Percentiles rank a stretch among this genome's conserved stretches.
phyloP scores from a whole-genome alignment of 2,113 vertebrate species.

The Copsychus sechellarum region DNA sequence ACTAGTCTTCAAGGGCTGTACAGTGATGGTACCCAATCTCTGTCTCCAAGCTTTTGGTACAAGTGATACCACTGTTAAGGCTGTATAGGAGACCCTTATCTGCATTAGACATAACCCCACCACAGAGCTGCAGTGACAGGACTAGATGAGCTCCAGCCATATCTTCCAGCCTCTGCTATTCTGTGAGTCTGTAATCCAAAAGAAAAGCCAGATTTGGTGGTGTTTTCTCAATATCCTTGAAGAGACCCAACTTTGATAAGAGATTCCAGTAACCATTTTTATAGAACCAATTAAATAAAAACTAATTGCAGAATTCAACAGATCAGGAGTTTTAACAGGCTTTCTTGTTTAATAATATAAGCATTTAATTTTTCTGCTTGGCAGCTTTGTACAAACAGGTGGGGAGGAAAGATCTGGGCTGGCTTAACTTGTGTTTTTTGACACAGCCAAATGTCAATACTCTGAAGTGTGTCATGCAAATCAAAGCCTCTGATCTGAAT shows the following conservation, averaged over 20 bases:
- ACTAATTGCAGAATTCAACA: not conserved
- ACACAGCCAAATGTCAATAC: constrained; percentile 43
- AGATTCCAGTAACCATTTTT: not conserved
- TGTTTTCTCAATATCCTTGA: not conserved
- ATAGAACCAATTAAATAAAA: not conserved
- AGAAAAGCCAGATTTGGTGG: not conserved
- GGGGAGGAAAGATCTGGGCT: constrained; percentile 28
- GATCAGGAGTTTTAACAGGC: not conserved
- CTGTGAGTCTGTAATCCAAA: not conserved
- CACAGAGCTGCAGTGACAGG: not conserved
- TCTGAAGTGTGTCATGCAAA: constrained; percentile 28
- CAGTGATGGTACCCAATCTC: not conserved
- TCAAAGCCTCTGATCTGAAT: constrained; percentile 28
- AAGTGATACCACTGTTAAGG: not conserved
- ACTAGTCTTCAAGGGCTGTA: not conserved
- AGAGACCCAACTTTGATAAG: not conserved
- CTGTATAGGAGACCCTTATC: not conserved
- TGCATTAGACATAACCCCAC: not conserved
- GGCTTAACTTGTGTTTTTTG: constrained; percentile 25
- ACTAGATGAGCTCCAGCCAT: not conserved
- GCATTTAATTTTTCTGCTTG: constrained; percentile 26
- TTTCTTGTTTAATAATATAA: not conserved
- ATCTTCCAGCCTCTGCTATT: not conserved
- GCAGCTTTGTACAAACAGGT: constrained; percentile 39
- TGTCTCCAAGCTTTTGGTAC: not conserved